Percentiles rank a stretch among this genome's conserved stretches.
Conservation (phyloP, 2,797 vertebrate genomes). For the Acanthurus leucopareius region DNA sequence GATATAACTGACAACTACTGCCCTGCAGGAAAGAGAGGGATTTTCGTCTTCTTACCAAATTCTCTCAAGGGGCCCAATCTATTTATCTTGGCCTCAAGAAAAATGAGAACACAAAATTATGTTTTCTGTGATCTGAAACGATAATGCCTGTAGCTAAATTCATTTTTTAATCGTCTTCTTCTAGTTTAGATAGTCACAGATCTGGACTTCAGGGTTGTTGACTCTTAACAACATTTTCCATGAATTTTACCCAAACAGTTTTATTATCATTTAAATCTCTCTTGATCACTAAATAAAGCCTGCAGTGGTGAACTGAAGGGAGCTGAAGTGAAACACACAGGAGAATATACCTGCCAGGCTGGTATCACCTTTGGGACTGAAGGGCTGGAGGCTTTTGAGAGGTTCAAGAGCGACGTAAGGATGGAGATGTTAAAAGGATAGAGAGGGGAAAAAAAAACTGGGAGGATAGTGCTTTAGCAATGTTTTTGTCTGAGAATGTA, state of each 20-base stretch:
- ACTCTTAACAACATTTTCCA: slow-evolving; percentile 8
- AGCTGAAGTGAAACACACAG: background rate
- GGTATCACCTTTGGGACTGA: slow-evolving; percentile 33
- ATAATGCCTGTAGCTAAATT: slow-evolving; percentile 26
- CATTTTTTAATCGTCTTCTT: background rate
- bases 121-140: slow-evolving; percentile 10
- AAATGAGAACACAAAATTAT: slow-evolving; percentile 14
- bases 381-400: slow-evolving; percentile 37
- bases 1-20: slow-evolving; percentile 8
- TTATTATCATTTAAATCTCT: slow-evolving; percentile 23
- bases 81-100: slow-evolving; percentile 18
- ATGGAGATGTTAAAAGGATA: slow-evolving; percentile 9
- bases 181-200: background rate
- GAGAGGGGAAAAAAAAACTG: background rate
- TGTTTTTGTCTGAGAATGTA: background rate
- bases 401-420: background rate
- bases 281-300: slow-evolving; percentile 32
- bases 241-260: slow-evolving; percentile 11
- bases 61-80: background rate
- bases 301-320: slow-evolving; percentile 16
- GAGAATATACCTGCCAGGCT: slow-evolving; percentile 24
- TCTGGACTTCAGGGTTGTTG: slow-evolving; percentile 22
- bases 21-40: slow-evolving; percentile 7
- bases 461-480: too few relatives aligned
- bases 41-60: slow-evolving; percentile 10